Conservation (phyloP, 1,140 invertebrate genomes). For the Neuroterus valhalla region DNA sequence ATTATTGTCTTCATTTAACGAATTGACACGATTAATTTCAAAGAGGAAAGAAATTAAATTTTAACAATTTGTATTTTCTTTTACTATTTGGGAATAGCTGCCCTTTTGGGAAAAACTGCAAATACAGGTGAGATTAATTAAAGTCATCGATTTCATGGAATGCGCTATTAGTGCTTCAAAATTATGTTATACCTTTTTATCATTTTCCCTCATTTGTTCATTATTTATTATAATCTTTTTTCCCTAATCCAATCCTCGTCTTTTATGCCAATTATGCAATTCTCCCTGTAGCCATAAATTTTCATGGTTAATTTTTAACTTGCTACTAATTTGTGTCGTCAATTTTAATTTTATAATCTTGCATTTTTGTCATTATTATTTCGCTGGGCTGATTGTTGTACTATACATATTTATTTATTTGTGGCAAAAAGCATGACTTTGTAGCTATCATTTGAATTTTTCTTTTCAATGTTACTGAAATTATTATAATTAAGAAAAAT, state of each 20-base stretch:
- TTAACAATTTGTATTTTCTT: conserved; percentile 60
- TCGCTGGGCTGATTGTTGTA: background rate
- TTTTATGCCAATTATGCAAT: too few relatives aligned
- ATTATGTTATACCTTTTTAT: background rate
- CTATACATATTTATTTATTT: background rate
- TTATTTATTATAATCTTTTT: background rate
- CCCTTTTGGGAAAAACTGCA: conserved; percentile 73
- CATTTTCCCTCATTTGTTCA: background rate
- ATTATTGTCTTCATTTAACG: too few relatives aligned
- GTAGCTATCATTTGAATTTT: background rate
- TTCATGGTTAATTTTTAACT: background rate
- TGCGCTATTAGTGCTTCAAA: background rate
- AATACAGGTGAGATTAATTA: conserved; percentile 70
- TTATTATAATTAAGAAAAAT: background rate
- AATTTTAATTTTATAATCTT: conserved; percentile 7
- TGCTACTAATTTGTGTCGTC: background rate
- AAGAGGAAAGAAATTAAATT: conserved; percentile 33
- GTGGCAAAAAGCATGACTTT: background rate
- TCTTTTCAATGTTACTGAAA: too few relatives aligned
- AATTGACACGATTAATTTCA: background rate
- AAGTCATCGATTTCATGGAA: background rate
- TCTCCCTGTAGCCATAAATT: too few relatives aligned
- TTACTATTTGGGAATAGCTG: conserved; percentile 60
- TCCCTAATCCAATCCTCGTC: too few relatives aligned
- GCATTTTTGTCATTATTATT: background rate